Evolutionary conservation across 1,140 invertebrate genomes (phyloP).

Genomic region (Neotoxoptera formosana): DNA sequence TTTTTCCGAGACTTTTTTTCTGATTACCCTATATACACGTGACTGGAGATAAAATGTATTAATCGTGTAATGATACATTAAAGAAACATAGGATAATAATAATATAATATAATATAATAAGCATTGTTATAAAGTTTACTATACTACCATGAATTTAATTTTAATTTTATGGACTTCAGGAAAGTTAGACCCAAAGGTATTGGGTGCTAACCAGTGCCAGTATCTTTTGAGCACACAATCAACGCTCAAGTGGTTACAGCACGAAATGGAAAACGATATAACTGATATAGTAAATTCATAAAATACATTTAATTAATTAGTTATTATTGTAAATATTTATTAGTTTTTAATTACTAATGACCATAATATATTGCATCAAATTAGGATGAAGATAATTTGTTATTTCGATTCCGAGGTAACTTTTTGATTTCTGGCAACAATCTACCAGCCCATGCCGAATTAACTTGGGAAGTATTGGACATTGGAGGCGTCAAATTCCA

Average conservation of each 20-base stretch:
- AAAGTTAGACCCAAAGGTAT: not conserved
- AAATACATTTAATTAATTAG: not conserved
- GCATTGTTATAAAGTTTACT: too few species aligned
- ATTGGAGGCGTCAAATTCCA: constrained; percentile 76
- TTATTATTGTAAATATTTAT: not conserved
- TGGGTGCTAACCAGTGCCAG: constrained; percentile 85
- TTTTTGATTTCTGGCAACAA: constrained; percentile 65
- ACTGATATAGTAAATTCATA: constrained; percentile 17
- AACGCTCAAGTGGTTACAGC: constrained; percentile 75
- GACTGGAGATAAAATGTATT: too few species aligned
- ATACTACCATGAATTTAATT: not conserved
- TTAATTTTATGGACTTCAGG: not conserved
- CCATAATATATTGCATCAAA: too few species aligned
- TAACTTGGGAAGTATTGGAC: constrained; percentile 72
- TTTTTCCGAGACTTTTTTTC: too few species aligned
- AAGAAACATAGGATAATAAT: too few species aligned
- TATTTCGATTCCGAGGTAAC: constrained; percentile 69
- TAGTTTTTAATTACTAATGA: not conserved
- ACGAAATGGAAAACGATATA: constrained; percentile 67
- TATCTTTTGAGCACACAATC: constrained; percentile 81
- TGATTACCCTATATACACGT: too few species aligned
- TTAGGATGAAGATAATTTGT: constrained; percentile 65
- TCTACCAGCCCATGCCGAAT: constrained; percentile 67
- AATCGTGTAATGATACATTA: too few species aligned
- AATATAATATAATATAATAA: too few species aligned